Conservation (phyloP, 2,888 invertebrate species). For the Prosapia bicincta region DNA sequence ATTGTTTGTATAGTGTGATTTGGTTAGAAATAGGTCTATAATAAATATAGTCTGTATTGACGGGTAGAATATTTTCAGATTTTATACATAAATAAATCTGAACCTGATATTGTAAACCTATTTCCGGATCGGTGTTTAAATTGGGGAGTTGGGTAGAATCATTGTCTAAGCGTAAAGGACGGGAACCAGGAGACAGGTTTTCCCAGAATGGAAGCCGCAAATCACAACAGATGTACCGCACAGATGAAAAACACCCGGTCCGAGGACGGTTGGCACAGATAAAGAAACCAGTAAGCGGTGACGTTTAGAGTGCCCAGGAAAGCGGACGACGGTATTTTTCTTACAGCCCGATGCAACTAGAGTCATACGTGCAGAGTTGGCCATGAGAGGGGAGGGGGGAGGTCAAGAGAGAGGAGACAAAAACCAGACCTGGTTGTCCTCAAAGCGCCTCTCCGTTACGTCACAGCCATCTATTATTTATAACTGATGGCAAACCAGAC, state of each 20-base stretch:
- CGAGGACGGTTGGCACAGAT: not conserved
- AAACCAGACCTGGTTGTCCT: not conserved
- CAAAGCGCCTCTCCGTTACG: not conserved
- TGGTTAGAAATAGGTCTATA: no score
- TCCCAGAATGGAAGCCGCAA: no score
- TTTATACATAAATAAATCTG: no score
- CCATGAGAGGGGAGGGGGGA: not conserved
- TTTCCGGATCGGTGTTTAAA: no score
- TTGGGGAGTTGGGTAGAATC: no score
- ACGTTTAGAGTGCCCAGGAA: not conserved
- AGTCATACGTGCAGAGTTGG: not conserved
- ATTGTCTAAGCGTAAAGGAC: no score
- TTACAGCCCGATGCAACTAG: not conserved
- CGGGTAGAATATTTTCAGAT: no score
- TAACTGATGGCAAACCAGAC: not conserved
- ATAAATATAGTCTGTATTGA: no score
- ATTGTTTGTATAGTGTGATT: no score
- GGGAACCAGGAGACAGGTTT: no score
- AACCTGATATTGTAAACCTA: no score
- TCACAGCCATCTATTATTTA: not conserved
- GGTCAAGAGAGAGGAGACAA: not conserved
- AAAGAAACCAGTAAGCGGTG: not conserved
- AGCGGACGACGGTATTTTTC: not conserved
- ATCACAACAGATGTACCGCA: no score
- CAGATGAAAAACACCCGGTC: not conserved